These are phyloP conservation scores for Drosophila sordidula DNA, from an alignment of 2,888 invertebrate species.

Conservation along the genomic window DNA sequence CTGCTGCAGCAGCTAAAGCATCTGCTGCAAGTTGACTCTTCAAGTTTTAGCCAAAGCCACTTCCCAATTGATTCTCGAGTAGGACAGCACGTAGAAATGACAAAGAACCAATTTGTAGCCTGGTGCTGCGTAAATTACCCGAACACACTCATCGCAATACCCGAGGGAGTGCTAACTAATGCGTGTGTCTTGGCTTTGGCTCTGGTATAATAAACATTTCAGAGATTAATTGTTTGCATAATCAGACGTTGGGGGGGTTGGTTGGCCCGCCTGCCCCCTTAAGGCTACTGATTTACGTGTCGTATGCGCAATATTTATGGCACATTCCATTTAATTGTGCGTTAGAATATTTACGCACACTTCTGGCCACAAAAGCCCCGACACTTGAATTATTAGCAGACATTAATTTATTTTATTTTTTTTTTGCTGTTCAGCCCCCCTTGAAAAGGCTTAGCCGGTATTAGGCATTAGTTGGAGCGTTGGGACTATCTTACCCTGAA, in stretches of 20 bases:
- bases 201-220: constrained; percentile 63
- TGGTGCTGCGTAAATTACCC: constrained; percentile 23
- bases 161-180: constrained; percentile 50
- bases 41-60: constrained; percentile 29
- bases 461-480: constrained; percentile 38
- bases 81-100: constrained; percentile 48
- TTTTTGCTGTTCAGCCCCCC: constrained; percentile 3
- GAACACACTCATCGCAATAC: constrained; percentile 16
- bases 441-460: constrained; percentile 43
- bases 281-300: constrained; percentile 66
- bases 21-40: constrained; percentile 33
- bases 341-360: constrained; percentile 74
- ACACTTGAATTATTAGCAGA: constrained; percentile 70
- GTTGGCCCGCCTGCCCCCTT: neutral
- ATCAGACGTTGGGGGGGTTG: constrained; percentile 46
- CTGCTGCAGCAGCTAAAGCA: constrained; percentile 17
- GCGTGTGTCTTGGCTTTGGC: constrained; percentile 16
- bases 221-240: constrained; percentile 75
- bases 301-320: constrained; percentile 77
- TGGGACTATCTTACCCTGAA: neutral
- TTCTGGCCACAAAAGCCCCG: constrained; percentile 21
- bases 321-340: constrained; percentile 77
- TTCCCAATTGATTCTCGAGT: constrained; percentile 52
- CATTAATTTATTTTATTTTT: constrained; percentile 62
- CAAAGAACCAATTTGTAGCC: constrained; percentile 57